Evolutionary conservation across 2,113 vertebrate genomes (phyloP), one percentile per base, ranked within the genome.

Genomic region (Oxyruncus cristatus): DNA sequence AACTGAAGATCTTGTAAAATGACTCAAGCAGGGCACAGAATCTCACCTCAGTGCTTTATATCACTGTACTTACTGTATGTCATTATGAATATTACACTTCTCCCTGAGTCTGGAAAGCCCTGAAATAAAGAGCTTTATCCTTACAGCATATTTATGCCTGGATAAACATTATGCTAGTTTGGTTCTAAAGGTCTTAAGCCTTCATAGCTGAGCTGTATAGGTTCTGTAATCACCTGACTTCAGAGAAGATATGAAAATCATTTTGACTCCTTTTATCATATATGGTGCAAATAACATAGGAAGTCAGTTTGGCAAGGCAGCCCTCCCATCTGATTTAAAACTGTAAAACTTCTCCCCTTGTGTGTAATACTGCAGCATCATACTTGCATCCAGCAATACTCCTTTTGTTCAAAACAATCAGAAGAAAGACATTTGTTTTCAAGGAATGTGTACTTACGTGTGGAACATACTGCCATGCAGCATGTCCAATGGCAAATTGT

Each of bases 231-330:
- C 9, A 18, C n/a, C 37, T 72, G 35, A 39, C 33, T 83, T 70
- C 53, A 79, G 66, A 71, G 62, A 87, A 91, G 15, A 26, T 30
- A 50, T 17, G n/a, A 85, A 84, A 49, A 30, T 16, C 55, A 56
- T 76, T 52, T 46, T 49, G 37, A 7, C 18, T 91, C 7, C 21
- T 75, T 86, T 95, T 66, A 21, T 59, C 39, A 14, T 56, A 18
- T 41, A 22, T 50, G 8, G 14, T 86, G n/a, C 12, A 62, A 77
- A 81, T 20, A 47, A 8, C 32, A 39, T 15, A 39, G 0, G 0
- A 44, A 46, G 16, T n/a, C 50, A n/a, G n/a, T 24, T 61, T 37
- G n/a, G 24, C 65, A 58, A 72, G 62, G 58, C n/a, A 87, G 27
- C 28, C 20, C 37, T 89, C 39, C n/a, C n/a, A n/a, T 20, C 35